A percentile compares a stretch with the other conserved stretches of the same genome.
Evolutionary conservation across 2,797 vertebrate genomes (phyloP).

Genomic region (Poeciliopsis infans): DNA sequence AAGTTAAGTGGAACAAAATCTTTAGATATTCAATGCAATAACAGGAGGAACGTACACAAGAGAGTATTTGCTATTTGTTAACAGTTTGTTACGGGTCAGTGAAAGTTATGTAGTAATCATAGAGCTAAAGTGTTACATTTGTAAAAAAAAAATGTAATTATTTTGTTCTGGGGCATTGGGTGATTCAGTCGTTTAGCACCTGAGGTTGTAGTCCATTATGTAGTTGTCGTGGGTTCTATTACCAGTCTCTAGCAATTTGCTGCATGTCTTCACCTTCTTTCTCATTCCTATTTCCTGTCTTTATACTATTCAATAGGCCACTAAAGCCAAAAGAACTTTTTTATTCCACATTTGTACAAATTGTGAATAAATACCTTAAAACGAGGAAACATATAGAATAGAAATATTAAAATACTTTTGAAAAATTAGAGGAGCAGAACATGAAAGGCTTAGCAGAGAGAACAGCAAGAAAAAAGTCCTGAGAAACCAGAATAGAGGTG

Average conservation of each 20-base stretch:
- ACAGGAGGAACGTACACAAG: not conserved
- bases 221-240: too few species aligned
- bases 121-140: not conserved
- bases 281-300: too few species aligned
- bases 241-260: too few species aligned
- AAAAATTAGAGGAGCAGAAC: not conserved
- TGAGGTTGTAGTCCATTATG: too few species aligned
- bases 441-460: not conserved
- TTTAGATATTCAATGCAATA: not conserved
- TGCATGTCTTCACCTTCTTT: too few species aligned
- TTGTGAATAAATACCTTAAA: too few species aligned
- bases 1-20: slow-evolving; percentile 4
- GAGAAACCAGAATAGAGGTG: not conserved
- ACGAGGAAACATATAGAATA: too few species aligned
- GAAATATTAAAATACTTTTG: too few species aligned
- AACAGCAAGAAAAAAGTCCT: not conserved
- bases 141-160: not conserved
- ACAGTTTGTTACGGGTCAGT: not conserved
- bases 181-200: too few species aligned
- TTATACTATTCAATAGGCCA: too few species aligned
- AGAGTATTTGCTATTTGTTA: not conserved
- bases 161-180: not conserved
- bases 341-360: too few species aligned
- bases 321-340: too few species aligned
- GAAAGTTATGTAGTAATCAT: not conserved